These are phyloP conservation scores for Mus minutoides DNA, from an alignment of 2,797 vertebrate species.

Conservation along the genomic window DNA sequence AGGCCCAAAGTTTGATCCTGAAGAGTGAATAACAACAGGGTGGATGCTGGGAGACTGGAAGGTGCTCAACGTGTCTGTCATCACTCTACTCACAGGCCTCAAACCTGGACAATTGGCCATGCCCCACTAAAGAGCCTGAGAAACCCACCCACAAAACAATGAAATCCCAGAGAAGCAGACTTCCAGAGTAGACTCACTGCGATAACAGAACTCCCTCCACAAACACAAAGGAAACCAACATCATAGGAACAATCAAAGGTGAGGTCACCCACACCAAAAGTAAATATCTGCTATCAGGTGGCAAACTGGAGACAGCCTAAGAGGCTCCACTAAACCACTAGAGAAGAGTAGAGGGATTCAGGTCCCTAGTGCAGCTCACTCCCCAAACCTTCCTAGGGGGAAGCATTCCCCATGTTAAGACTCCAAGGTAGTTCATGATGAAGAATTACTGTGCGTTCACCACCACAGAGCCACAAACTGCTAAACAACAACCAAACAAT, in stretches of 20 bases:
- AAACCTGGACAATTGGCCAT: slow-evolving; percentile 22
- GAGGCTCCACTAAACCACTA: neutral
- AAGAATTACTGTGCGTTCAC: neutral
- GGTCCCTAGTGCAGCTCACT: neutral
- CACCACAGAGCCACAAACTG: neutral
- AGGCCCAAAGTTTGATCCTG: slow-evolving; percentile 45
- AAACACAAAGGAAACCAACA: slow-evolving; percentile 47
- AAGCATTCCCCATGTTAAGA: neutral
- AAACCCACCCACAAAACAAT: slow-evolving; percentile 12
- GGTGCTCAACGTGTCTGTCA: neutral
- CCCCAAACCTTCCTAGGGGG: neutral
- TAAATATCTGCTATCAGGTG: neutral
- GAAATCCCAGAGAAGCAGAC: slow-evolving; percentile 15
- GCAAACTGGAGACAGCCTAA: slow-evolving; percentile 7
- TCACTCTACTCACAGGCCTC: neutral
- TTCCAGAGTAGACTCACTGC: neutral
- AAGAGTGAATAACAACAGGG: neutral
- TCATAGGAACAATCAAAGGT: neutral
- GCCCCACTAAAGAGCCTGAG: neutral
- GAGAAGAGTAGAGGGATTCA: neutral
- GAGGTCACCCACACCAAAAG: slow-evolving; percentile 2
- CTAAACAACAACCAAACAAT: neutral
- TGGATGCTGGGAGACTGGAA: neutral
- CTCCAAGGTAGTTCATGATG: neutral
- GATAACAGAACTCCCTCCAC: neutral